Evolutionary conservation across 2,888 invertebrate genomes (phyloP).

Genomic region (Eilema caniola): DNA sequence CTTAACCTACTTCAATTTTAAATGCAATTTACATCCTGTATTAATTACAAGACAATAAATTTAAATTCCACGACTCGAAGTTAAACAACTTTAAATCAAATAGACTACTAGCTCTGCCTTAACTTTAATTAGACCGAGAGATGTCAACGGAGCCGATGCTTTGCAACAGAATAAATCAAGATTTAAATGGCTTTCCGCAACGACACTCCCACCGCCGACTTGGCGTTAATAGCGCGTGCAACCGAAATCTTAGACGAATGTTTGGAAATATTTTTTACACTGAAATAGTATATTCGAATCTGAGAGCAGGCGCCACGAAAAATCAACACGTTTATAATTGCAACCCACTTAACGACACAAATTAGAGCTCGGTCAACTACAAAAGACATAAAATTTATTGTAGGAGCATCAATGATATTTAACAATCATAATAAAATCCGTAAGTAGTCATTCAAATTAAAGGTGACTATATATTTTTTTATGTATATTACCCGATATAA

Average conservation of each 20-base stretch:
- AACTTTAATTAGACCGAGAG: conserved; percentile 75
- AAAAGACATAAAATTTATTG: conserved; percentile 57
- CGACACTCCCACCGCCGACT: conserved; percentile 82
- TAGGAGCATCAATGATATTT: conserved; percentile 58
- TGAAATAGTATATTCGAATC: conserved; percentile 71
- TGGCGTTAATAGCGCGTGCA: conserved; percentile 86
- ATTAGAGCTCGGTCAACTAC: conserved; percentile 64
- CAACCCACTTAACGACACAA: conserved; percentile 62
- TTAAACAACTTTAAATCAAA: conserved; percentile 72
- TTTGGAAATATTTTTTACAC: conserved; percentile 76
- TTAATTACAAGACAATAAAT: conserved; percentile 25
- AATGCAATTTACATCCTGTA: too few species aligned
- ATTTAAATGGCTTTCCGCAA: conserved; percentile 83
- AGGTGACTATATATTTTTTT: conserved; percentile 59
- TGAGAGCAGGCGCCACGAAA: conserved; percentile 73
- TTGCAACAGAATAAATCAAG: conserved; percentile 80
- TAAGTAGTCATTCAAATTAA: conserved; percentile 65
- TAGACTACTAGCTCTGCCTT: conserved; percentile 64
- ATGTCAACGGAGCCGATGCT: conserved; percentile 77
- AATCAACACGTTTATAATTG: conserved; percentile 67
- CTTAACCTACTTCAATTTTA: neutral
- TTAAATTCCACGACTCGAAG: conserved; percentile 49
- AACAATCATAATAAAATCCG: conserved; percentile 57
- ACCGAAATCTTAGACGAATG: conserved; percentile 79
- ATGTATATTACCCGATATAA: conserved; percentile 63